Conservation (phyloP, 2,888 invertebrate genomes). For the Amiota minor region DNA sequence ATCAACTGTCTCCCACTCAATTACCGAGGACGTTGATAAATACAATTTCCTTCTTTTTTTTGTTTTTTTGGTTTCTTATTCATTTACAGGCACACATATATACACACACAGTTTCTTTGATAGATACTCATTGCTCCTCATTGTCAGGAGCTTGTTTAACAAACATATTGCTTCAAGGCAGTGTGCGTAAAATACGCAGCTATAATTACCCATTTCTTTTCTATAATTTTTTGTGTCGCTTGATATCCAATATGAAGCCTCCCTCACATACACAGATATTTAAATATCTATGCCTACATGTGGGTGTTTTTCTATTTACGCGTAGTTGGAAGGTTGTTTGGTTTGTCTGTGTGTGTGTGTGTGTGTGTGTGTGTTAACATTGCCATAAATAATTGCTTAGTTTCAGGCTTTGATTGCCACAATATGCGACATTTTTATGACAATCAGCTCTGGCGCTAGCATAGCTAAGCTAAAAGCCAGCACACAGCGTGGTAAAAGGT, state of each 20-base stretch:
- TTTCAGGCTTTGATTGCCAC: conserved; percentile 48
- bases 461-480: neutral
- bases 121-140: conserved; percentile 46
- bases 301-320: neutral
- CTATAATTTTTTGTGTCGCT: conserved; percentile 35
- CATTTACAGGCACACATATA: neutral
- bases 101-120: conserved; percentile 16
- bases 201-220: conserved; percentile 29
- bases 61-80: conserved; percentile 18
- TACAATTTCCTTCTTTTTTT: neutral
- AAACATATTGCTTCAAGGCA: neutral
- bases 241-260: conserved; percentile 9
- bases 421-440: conserved; percentile 28
- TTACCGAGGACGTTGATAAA: neutral
- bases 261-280: neutral
- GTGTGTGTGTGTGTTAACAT: conserved; percentile 19
- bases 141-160: neutral
- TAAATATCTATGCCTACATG: conserved; percentile 28
- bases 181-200: neutral
- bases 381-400: conserved; percentile 20
- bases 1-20: neutral
- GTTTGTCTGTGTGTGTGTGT: conserved; percentile 26
- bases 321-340: conserved; percentile 35
- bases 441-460: neutral
- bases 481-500: neutral